phyloP scores from a whole-genome alignment of 2,888 invertebrate species.

The Dryomyza anilis region DNA sequence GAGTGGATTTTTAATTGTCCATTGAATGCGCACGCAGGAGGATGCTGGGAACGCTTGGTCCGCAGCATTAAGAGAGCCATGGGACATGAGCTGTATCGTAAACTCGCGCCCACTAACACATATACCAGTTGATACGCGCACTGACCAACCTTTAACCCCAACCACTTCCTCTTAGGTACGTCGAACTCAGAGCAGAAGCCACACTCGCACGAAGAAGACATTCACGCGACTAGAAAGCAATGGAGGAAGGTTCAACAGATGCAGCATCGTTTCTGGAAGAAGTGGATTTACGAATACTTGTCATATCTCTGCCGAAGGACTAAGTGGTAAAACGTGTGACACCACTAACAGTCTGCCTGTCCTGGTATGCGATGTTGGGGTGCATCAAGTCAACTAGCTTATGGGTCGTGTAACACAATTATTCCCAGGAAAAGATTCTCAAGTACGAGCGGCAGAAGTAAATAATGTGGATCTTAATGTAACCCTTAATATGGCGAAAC shows the following conservation, averaged over 20 bases:
- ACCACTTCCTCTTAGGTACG: slow-evolving; percentile 25
- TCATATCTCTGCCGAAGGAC: not conserved
- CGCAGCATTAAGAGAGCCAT: slow-evolving; percentile 21
- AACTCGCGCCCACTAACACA: slow-evolving; percentile 25
- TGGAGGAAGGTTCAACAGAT: slow-evolving; percentile 4
- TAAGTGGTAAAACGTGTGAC: not conserved
- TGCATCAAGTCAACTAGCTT: not conserved
- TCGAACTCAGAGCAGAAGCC: slow-evolving; percentile 23
- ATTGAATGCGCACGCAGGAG: slow-evolving; percentile 21
- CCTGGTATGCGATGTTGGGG: not conserved
- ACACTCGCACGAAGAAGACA: not conserved
- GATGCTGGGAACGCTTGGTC: slow-evolving; percentile 29
- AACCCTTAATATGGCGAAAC: no score
- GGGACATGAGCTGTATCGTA: slow-evolving; percentile 21
- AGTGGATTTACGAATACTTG: slow-evolving; percentile 11
- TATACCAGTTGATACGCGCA: slow-evolving; percentile 10
- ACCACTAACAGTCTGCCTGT: not conserved
- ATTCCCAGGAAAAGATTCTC: not conserved
- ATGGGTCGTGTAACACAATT: not conserved
- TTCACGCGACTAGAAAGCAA: not conserved
- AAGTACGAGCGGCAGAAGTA: not conserved
- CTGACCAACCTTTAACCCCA: slow-evolving; percentile 25
- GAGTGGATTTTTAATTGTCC: slow-evolving; percentile 16
- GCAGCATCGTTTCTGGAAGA: not conserved
- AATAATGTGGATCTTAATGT: no score